These are phyloP conservation scores for Alligator sinensis DNA, from an alignment of 2,113 vertebrate genomes.

Conservation along the genomic window DNA sequence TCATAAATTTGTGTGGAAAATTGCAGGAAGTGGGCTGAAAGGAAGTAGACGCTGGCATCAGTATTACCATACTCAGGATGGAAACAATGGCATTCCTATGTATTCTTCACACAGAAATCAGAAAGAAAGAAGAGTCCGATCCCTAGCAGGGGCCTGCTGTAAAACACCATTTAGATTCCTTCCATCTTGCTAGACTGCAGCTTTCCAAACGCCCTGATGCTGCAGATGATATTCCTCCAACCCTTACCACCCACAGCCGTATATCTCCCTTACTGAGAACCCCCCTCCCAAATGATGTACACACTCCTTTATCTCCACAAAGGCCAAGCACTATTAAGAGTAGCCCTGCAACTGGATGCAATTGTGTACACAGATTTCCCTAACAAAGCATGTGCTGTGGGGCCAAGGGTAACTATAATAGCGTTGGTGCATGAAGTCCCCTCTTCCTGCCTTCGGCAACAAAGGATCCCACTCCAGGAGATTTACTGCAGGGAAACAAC, in stretches of 20 bases:
- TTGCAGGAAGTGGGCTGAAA: background rate
- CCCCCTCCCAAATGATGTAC: background rate
- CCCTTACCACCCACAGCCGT: background rate
- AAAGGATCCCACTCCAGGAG: background rate
- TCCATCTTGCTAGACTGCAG: background rate
- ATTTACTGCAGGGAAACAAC: background rate
- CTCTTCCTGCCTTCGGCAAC: background rate
- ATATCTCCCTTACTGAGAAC: background rate
- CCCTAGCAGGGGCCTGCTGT: background rate
- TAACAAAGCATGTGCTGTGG: fast-evolving
- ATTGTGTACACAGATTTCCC: fast-evolving
- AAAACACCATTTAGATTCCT: background rate
- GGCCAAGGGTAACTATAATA: background rate
- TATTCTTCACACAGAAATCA: background rate
- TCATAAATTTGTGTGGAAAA: background rate
- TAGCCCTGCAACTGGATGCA: background rate
- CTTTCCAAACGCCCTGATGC: background rate
- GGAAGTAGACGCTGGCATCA: background rate
- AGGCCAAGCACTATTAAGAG: background rate
- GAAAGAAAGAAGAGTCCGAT: background rate
- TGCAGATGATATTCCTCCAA: background rate
- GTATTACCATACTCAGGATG: background rate
- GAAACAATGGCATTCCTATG: background rate
- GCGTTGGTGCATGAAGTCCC: background rate
- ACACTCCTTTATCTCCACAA: conserved; percentile 11